Conservation (phyloP, 1,140 invertebrate species). For the Chelonus insularis region DNA sequence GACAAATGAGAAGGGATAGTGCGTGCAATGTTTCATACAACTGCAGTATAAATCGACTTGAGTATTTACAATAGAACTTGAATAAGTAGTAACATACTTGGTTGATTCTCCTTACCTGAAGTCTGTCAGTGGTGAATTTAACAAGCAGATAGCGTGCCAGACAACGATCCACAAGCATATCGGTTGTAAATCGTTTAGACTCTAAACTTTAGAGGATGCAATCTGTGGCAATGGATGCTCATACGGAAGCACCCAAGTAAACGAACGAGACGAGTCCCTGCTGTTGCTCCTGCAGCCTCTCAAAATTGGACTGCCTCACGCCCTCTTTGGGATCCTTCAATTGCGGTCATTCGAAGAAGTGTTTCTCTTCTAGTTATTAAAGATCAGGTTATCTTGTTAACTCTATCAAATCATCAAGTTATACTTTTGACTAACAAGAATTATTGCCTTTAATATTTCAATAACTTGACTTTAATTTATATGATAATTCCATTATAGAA, state of each 20-base stretch:
- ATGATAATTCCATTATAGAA: too few species aligned
- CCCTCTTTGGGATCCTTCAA: slow-evolving; percentile 1
- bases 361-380: background rate
- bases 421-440: too few species aligned
- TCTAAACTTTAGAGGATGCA: slow-evolving; percentile 27
- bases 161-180: slow-evolving; percentile 29
- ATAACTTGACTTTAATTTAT: too few species aligned
- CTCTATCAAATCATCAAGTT: background rate
- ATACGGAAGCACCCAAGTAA: slow-evolving; percentile 23
- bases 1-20: too few species aligned
- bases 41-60: too few species aligned
- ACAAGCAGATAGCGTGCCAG: slow-evolving; percentile 33
- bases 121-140: slow-evolving; percentile 9
- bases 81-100: too few species aligned
- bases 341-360: slow-evolving; percentile 10
- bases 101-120: too few species aligned
- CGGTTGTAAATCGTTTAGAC: slow-evolving; percentile 35
- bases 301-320: slow-evolving; percentile 20
- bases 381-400: slow-evolving; percentile 9
- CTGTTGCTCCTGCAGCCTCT: slow-evolving; percentile 17
- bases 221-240: slow-evolving; percentile 26
- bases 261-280: slow-evolving; percentile 13
- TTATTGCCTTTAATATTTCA: too few species aligned
- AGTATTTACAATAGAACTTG: too few species aligned
- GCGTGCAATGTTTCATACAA: too few species aligned